These are phyloP conservation scores for Stenichneumon culpator DNA, from an alignment of 2,888 invertebrate genomes.

Conservation along the genomic window DNA sequence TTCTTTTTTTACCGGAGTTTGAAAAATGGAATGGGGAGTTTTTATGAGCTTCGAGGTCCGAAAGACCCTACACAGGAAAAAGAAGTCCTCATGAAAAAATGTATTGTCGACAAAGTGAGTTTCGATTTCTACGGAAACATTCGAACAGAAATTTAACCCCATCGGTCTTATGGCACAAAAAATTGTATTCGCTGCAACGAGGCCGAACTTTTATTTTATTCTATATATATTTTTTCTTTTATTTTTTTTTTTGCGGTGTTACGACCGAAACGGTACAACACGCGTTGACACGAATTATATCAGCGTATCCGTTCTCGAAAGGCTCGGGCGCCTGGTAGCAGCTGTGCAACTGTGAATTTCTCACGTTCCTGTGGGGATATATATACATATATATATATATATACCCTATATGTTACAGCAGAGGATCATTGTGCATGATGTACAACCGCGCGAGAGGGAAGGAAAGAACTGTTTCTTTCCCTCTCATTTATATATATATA, in stretches of 20 bases:
- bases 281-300: constrained; percentile 52
- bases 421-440: constrained; percentile 48
- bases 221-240: neutral
- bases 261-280: constrained; percentile 5
- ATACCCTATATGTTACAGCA: constrained; percentile 29
- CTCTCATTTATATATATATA: neutral
- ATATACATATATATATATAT: neutral
- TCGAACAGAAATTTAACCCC: neutral
- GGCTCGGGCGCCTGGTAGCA: constrained; percentile 6
- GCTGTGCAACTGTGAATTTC: constrained; percentile 63
- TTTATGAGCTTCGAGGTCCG: neutral
- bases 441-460: constrained; percentile 34
- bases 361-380: constrained; percentile 62
- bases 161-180: neutral
- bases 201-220: neutral
- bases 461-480: too few relatives aligned
- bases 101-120: neutral
- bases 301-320: constrained; percentile 29
- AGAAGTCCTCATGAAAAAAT: too few relatives aligned
- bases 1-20: neutral
- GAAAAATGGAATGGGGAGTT: neutral
- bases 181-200: neutral
- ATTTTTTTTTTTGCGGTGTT: neutral
- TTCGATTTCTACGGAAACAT: neutral
- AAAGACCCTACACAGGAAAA: neutral